Percentiles rank a stretch among this genome's conserved stretches.
Evolutionary conservation across 1,140 invertebrate genomes (phyloP).

Genomic region (Drosophila biarmipes): DNA sequence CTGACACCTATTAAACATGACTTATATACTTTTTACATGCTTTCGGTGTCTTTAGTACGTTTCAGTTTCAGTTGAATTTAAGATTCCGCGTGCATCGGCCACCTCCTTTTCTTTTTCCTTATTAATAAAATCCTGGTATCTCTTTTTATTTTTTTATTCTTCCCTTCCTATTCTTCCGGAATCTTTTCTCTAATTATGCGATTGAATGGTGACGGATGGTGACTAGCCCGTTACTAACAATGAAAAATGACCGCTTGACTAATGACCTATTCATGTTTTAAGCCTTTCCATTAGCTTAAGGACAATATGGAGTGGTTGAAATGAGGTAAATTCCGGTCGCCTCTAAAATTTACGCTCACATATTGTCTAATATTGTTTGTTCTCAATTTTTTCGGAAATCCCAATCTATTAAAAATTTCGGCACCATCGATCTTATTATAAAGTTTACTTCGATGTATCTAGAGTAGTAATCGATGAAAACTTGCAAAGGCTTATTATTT

Average conservation of each 20-base stretch:
- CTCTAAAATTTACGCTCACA: not conserved
- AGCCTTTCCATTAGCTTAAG: not conserved
- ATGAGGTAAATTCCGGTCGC: conserved; percentile 59
- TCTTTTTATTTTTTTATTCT: no score
- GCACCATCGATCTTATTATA: conserved; percentile 2
- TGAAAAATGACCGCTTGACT: conserved; percentile 30
- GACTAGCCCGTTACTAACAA: no score
- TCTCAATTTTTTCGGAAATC: not conserved
- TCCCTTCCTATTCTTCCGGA: no score
- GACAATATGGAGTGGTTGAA: conserved; percentile 30
- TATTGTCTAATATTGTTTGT: conserved; percentile 7
- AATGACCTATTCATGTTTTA: conserved; percentile 48
- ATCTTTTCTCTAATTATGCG: conserved; percentile 42
- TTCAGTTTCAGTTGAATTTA: no score
- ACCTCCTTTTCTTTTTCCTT: no score
- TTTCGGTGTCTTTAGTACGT: no score
- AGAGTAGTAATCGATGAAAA: conserved; percentile 33
- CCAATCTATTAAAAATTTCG: conserved; percentile 11
- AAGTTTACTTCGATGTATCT: conserved; percentile 34
- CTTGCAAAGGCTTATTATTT: conserved; percentile 44
- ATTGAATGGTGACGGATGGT: no score
- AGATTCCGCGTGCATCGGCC: no score
- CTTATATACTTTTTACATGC: no score
- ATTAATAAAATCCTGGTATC: no score
- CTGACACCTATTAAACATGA: no score